Evolutionary conservation across 64 coral and sea anemone genomes (phyloP).

Genomic region (Orbicella faveolata): DNA sequence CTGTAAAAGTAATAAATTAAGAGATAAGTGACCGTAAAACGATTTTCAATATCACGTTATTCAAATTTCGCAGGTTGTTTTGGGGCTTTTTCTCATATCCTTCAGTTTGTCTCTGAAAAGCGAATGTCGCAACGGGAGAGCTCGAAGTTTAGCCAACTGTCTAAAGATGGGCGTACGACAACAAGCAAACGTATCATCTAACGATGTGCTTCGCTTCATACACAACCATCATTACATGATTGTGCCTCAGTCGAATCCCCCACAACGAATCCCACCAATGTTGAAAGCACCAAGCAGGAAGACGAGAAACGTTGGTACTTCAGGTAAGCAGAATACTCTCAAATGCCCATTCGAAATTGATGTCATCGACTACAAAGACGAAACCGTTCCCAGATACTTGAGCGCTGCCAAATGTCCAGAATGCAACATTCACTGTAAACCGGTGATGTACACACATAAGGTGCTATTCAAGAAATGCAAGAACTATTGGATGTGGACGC

Average conservation of each 20-base stretch:
- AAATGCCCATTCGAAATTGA: slow-evolving; percentile 26
- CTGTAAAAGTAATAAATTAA: too few relatives aligned
- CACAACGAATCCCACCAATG: not conserved
- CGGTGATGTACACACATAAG: slow-evolving; percentile 37
- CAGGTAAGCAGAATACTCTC: not conserved
- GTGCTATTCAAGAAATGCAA: not conserved
- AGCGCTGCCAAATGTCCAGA: not conserved
- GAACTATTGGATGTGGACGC: not conserved
- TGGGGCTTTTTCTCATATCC: too few relatives aligned
- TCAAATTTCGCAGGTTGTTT: too few relatives aligned
- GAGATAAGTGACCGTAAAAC: too few relatives aligned
- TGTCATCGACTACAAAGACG: not conserved
- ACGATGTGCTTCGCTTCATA: not conserved
- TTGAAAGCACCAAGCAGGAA: not conserved
- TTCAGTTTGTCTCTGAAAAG: too few relatives aligned
- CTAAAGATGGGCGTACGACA: not conserved
- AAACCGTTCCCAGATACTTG: slow-evolving; percentile 21
- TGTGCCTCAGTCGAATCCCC: not conserved
- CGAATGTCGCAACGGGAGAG: too few relatives aligned
- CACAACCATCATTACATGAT: not conserved
- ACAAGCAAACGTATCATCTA: not conserved
- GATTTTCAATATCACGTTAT: too few relatives aligned
- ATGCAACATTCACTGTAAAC: slow-evolving; percentile 6
- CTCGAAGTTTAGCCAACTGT: too few relatives aligned
- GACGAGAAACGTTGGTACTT: not conserved